A percentile compares a stretch with the other conserved stretches of the same genome.
phyloP scores from a whole-genome alignment of 37 sponge, comb jelly and placozoan species.

The Crambe crambe region DNA sequence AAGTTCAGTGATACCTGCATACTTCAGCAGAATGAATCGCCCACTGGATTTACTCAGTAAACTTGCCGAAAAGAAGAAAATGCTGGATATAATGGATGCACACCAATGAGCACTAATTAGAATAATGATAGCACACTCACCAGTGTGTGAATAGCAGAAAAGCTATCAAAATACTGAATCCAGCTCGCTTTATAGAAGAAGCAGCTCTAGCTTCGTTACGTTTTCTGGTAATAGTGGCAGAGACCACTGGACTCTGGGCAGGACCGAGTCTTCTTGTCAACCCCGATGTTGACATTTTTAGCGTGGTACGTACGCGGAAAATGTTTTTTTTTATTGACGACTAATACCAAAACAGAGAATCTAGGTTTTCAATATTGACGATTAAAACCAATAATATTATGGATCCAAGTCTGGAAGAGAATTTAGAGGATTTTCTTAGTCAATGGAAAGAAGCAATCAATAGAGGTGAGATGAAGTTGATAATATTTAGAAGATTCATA shows the following conservation, averaged over 20 bases:
- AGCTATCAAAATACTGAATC: background rate
- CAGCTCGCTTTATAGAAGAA: slow-evolving; percentile 20
- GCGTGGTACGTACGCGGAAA: too few species aligned
- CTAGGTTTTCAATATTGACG: background rate
- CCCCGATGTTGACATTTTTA: too few species aligned
- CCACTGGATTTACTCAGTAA: background rate
- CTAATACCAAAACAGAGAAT: too few species aligned
- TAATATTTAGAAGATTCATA: too few species aligned
- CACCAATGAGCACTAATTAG: background rate
- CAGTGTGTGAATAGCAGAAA: slow-evolving; percentile 12
- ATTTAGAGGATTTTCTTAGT: slow-evolving; percentile 35
- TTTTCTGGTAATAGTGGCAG: slow-evolving; percentile 18
- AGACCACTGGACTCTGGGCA: slow-evolving; percentile 50
- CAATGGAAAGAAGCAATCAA: slow-evolving; percentile 43
- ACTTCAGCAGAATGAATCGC: background rate
- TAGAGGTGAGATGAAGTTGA: background rate
- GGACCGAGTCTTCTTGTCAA: slow-evolving; percentile 33
- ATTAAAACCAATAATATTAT: background rate
- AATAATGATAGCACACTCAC: slow-evolving; percentile 28
- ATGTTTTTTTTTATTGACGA: too few species aligned
- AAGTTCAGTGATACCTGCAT: background rate
- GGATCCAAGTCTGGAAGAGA: background rate
- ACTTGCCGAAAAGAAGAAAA: background rate
- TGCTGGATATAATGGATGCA: background rate
- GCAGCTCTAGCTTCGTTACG: slow-evolving; percentile 14